These are phyloP conservation scores for Malacoraja senta DNA, from an alignment of 2,797 vertebrate species.

Conservation along the genomic window DNA sequence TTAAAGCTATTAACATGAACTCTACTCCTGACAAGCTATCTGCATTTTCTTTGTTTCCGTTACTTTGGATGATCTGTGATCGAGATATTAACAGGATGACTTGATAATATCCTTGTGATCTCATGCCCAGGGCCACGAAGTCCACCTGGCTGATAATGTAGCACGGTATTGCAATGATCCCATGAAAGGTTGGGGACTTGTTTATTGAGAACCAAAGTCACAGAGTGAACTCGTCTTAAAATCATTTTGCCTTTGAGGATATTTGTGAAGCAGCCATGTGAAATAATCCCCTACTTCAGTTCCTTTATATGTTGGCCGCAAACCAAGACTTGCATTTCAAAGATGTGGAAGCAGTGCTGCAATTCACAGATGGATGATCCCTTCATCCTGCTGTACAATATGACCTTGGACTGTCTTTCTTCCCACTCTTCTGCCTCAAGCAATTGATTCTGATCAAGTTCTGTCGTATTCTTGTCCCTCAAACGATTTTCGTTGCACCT, in stretches of 20 bases:
- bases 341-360: background rate
- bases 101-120: background rate
- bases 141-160: background rate
- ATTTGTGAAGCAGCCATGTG: background rate
- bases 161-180: background rate
- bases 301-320: background rate
- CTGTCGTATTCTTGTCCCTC: background rate
- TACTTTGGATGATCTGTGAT: background rate
- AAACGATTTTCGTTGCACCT: background rate
- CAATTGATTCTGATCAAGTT: background rate
- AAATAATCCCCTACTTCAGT: constrained; percentile 4
- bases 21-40: background rate
- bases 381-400: background rate
- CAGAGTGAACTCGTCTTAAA: background rate
- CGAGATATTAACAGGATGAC: background rate
- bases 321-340: background rate
- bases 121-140: background rate
- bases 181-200: background rate
- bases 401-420: background rate
- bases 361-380: background rate
- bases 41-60: background rate
- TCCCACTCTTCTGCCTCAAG: background rate
- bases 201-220: background rate
- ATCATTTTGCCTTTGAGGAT: constrained; percentile 1
- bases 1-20: background rate